Evolutionary conservation across 1,140 invertebrate species (phyloP).

Genomic region (Cyclargus thomasi): DNA sequence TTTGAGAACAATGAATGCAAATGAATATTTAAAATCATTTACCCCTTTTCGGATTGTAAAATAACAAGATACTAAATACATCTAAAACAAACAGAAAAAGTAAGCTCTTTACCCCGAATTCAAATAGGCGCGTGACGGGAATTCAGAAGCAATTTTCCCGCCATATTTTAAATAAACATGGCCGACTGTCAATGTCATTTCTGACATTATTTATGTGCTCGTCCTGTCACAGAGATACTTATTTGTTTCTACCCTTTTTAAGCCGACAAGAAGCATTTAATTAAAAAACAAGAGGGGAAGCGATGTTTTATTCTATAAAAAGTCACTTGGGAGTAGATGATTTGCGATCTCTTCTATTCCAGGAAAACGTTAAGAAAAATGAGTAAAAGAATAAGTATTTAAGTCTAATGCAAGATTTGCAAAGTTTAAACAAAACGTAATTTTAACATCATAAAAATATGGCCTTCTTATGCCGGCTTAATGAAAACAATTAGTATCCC

Average conservation of each 20-base stretch:
- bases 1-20: too few species aligned
- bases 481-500: too few species aligned
- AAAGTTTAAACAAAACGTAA: too few species aligned
- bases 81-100: background rate
- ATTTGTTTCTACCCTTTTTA: constrained; percentile 6
- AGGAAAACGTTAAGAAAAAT: too few species aligned
- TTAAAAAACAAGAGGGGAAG: constrained; percentile 1
- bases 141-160: background rate
- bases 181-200: constrained; percentile 7
- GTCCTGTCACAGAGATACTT: constrained; percentile 11
- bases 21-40: background rate
- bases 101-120: constrained; percentile 9
- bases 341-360: too few species aligned
- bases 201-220: constrained; percentile 12
- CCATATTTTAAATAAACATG: constrained; percentile 8
- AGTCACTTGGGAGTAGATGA: too few species aligned
- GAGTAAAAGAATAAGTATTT: too few species aligned
- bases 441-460: too few species aligned
- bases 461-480: too few species aligned
- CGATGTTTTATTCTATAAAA: background rate
- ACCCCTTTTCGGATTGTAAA: background rate
- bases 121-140: constrained; percentile 8
- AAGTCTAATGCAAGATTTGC: too few species aligned
- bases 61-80: background rate
- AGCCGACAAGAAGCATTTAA: constrained; percentile 6